Percentiles rank a stretch among this genome's conserved stretches.
phyloP scores from a whole-genome alignment of 2,113 vertebrate genomes.

The Spilogale gracilis region DNA sequence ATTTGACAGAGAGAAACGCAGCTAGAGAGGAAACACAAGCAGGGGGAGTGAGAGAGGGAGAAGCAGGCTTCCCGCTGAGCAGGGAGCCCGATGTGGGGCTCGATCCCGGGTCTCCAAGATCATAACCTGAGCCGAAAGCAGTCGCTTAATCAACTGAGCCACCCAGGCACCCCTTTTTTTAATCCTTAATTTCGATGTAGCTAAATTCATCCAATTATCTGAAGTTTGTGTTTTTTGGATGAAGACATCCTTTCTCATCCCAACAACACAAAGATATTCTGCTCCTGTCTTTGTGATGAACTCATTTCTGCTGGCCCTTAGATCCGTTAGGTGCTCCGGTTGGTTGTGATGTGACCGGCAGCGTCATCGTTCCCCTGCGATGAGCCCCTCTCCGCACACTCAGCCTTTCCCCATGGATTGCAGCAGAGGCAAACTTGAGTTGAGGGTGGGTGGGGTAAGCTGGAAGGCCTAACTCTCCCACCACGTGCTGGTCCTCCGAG shows the following conservation, averaged over 20 bases:
- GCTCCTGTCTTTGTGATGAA: background rate
- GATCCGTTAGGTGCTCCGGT: too few relatives aligned
- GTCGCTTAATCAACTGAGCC: too few relatives aligned
- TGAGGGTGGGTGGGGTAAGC: background rate
- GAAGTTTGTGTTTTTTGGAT: background rate
- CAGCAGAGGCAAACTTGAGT: background rate
- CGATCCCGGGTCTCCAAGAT: too few relatives aligned
- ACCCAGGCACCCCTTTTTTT: background rate
- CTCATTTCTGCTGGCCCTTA: background rate
- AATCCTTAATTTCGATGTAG: slow-evolving; percentile 4
- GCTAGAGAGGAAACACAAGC: too few relatives aligned
- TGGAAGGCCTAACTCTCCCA: background rate
- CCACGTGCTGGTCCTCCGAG: rapidly evolving
- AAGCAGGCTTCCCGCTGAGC: too few relatives aligned
- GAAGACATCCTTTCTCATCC: background rate
- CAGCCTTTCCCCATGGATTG: background rate
- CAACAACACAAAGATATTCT: background rate
- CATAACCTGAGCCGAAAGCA: too few relatives aligned
- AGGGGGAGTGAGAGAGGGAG: too few relatives aligned
- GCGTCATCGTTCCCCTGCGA: background rate
- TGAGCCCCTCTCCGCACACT: background rate
- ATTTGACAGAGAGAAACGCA: too few relatives aligned
- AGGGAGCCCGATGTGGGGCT: too few relatives aligned
- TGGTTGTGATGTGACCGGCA: background rate
- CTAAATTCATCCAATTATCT: background rate